A percentile compares a stretch with the other conserved stretches of the same genome.
Evolutionary conservation across 2,888 invertebrate genomes (phyloP).

Genomic region (Timandra comae): DNA sequence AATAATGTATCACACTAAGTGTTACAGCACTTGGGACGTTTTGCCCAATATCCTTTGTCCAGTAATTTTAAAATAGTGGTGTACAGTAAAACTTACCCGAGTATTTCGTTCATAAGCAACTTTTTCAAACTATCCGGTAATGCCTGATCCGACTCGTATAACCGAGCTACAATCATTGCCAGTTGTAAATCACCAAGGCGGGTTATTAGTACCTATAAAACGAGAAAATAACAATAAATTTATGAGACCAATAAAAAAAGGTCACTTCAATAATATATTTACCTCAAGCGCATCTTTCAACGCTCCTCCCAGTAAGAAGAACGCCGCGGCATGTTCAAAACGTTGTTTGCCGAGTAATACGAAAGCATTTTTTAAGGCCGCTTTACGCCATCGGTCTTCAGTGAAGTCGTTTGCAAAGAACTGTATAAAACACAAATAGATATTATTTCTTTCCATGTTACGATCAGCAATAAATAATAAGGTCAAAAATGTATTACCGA

Average conservation of each 20-base stretch:
- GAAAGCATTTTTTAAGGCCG: constrained; percentile 98
- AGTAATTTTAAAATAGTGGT: too few relatives aligned
- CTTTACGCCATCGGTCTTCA: constrained; percentile 96
- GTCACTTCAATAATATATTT: too few relatives aligned
- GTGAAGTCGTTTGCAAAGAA: constrained; percentile 97
- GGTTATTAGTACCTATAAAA: constrained; percentile 84
- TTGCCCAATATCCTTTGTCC: too few relatives aligned
- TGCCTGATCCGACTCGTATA: constrained; percentile 90
- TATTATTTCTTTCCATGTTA: neutral
- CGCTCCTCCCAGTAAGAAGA: constrained; percentile 96
- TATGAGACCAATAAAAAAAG: too few relatives aligned
- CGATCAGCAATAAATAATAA: too few relatives aligned
- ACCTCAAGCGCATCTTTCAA: constrained; percentile 97
- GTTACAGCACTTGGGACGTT: too few relatives aligned
- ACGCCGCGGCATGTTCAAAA: constrained; percentile 98
- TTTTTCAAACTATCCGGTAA: constrained; percentile 83
- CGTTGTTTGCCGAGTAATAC: constrained; percentile 96
- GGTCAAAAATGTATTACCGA: too few relatives aligned
- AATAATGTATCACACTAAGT: too few relatives aligned
- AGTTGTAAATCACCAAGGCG: constrained; percentile 96
- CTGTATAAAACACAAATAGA: constrained; percentile 27
- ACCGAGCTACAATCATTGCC: constrained; percentile 93
- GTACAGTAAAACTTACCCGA: constrained; percentile 67
- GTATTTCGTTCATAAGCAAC: constrained; percentile 86
- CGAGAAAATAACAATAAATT: constrained; percentile 3